Conservation (phyloP, 2,888 invertebrate genomes). For the Archips crataeganus region DNA sequence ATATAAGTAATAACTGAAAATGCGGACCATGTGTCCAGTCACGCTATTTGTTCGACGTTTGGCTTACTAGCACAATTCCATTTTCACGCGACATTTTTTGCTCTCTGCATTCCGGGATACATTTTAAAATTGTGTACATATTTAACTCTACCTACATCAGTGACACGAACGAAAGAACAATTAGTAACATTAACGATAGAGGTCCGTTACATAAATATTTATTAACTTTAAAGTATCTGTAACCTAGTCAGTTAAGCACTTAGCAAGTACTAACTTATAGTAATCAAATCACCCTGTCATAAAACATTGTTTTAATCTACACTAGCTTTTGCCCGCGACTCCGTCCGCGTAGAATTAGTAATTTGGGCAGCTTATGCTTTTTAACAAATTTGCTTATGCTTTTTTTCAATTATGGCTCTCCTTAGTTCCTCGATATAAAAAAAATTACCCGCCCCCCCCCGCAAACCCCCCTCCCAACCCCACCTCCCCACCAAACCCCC, state of each 20-base stretch:
- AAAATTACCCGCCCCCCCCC: too few species aligned
- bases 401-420: too few species aligned
- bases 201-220: not conserved
- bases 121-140: slow-evolving; percentile 8
- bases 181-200: not conserved
- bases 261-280: too few species aligned
- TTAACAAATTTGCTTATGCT: too few species aligned
- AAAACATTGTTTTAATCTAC: not conserved
- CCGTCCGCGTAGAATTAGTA: too few species aligned
- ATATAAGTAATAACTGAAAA: slow-evolving; percentile 55
- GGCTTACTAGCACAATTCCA: slow-evolving; percentile 66
- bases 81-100: slow-evolving; percentile 57
- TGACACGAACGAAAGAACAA: not conserved
- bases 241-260: too few species aligned
- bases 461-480: too few species aligned
- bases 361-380: too few species aligned
- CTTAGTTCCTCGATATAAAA: too few species aligned
- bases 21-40: slow-evolving; percentile 56
- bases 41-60: slow-evolving; percentile 65
- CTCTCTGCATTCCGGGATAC: slow-evolving; percentile 31
- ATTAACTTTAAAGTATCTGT: not conserved
- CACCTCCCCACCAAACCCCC: too few species aligned
- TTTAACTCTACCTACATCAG: too few species aligned
- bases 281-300: not conserved
- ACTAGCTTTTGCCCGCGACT: too few species aligned